A percentile compares a stretch with the other conserved stretches of the same genome.
Evolutionary conservation across 1,140 invertebrate species (phyloP).

Genomic region (Coelopa frigida): DNA sequence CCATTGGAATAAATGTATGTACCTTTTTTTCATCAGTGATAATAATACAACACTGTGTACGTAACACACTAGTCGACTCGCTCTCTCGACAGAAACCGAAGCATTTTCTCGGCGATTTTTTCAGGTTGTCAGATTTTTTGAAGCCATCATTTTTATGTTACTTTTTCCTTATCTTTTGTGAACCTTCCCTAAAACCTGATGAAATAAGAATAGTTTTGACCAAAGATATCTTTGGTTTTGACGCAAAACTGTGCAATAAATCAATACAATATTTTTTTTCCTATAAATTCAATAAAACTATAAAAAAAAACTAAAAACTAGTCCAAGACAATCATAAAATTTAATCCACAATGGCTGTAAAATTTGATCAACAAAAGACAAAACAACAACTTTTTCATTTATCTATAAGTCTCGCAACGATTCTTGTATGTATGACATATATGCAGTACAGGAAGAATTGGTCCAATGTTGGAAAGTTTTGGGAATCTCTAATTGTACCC

Average conservation of each 20-base stretch:
- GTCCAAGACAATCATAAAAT: background rate
- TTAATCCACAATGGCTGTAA: slow-evolving; percentile 25
- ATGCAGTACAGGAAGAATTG: slow-evolving; percentile 39
- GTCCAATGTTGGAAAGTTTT: slow-evolving; percentile 36
- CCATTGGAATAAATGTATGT: no score
- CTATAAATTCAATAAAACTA: no score
- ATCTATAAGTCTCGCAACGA: slow-evolving; percentile 35
- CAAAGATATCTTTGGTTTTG: background rate
- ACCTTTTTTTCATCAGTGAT: no score
- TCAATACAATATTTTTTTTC: no score
- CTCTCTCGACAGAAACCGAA: no score
- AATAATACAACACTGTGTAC: no score
- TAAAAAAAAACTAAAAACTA: background rate
- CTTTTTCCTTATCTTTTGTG: background rate
- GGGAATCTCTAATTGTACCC: slow-evolving; percentile 42
- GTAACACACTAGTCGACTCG: no score
- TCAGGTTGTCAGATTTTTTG: no score
- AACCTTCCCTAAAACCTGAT: background rate
- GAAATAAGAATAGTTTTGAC: background rate
- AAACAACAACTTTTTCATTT: slow-evolving; percentile 43
- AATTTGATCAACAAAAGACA: slow-evolving; percentile 40
- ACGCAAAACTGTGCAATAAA: background rate
- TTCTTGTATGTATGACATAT: slow-evolving; percentile 40
- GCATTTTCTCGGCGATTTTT: no score
- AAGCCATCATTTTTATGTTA: background rate